phyloP scores from a whole-genome alignment of 92 coral and sea anemone species.

The Bergia sp. region DNA sequence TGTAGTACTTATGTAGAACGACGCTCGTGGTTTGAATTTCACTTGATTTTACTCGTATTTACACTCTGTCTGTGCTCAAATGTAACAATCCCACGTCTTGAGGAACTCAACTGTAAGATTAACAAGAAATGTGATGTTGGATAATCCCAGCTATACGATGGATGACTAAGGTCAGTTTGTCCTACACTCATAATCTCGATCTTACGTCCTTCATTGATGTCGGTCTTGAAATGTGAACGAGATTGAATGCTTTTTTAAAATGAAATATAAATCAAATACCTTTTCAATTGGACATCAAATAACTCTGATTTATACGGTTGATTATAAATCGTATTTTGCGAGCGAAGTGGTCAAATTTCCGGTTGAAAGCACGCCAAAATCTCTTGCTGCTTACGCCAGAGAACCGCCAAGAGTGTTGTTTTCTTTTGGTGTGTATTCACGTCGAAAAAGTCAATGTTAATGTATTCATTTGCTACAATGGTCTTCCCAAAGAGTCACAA shows the following conservation, averaged over 20 bases:
- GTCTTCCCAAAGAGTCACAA: not conserved
- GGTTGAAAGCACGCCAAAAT: constrained; percentile 1
- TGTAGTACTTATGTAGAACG: not conserved
- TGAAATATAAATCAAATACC: not conserved
- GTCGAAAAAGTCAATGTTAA: constrained; percentile 30
- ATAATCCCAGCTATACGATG: constrained; percentile 22
- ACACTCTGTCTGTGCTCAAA: constrained; percentile 10
- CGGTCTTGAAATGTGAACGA: not conserved
- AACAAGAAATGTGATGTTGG: constrained; percentile 22
- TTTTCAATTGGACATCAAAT: not conserved
- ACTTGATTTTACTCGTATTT: not conserved
- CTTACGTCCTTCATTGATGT: not conserved
- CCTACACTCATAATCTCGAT: not conserved
- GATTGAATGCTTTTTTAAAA: not conserved
- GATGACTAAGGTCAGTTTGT: constrained; percentile 15
- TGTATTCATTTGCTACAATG: not conserved
- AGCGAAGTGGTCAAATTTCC: not conserved
- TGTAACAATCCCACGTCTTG: constrained; percentile 1
- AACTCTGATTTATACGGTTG: not conserved
- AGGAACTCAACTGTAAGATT: not conserved
- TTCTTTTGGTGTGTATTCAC: constrained; percentile 17
- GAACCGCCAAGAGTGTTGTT: constrained; percentile 2
- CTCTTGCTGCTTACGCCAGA: not conserved
- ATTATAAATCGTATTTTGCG: not conserved
- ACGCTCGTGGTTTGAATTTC: constrained; percentile 47